Percentiles rank a stretch among this genome's conserved stretches.
These are phyloP conservation scores for Arbacia lixula DNA, from an alignment of 53 echinoderm and acorn worm genomes.

Conservation along the genomic window DNA sequence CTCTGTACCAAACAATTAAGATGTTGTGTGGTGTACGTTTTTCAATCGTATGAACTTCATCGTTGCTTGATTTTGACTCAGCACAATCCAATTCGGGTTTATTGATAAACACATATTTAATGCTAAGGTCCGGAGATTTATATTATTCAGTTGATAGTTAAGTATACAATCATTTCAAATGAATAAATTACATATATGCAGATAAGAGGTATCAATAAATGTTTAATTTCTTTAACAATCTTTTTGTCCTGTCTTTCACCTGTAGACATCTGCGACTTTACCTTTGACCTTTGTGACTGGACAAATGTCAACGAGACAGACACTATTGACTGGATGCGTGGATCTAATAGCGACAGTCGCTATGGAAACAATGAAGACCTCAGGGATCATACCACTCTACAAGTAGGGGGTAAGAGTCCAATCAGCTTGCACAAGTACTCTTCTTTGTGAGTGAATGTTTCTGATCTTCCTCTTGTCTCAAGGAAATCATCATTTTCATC, in stretches of 20 bases:
- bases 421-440: no score
- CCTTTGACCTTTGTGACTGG: slow-evolving; percentile 69
- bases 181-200: no score
- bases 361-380: slow-evolving; percentile 8
- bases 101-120: no score
- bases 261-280: slow-evolving; percentile 68
- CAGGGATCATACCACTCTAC: not conserved
- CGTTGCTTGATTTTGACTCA: no score
- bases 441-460: not conserved
- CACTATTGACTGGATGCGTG: slow-evolving; percentile 76
- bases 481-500: not conserved
- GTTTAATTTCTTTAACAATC: not conserved
- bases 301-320: slow-evolving; percentile 58
- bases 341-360: slow-evolving; percentile 14
- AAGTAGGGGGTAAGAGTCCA: slow-evolving; percentile 6
- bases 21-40: no score
- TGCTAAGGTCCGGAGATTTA: no score
- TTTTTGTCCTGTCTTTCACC: not conserved
- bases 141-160: no score
- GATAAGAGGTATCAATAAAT: not conserved
- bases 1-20: no score
- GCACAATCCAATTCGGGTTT: no score
- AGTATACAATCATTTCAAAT: no score
- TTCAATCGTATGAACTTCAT: no score
- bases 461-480: not conserved